phyloP scores from a whole-genome alignment of 1,140 invertebrate genomes.

The Oryctes rhinoceros region DNA sequence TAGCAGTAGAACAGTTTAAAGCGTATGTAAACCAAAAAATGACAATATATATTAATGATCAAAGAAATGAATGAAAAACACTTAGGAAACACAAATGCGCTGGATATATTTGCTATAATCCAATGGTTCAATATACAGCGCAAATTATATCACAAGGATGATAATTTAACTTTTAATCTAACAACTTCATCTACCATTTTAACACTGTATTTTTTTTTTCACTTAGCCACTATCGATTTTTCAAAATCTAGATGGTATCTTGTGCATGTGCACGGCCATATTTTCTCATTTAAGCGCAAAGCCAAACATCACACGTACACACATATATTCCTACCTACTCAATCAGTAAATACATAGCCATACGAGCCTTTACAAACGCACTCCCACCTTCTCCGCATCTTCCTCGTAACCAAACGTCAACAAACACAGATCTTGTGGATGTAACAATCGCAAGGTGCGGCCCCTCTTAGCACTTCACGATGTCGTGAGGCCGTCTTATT shows the following conservation, averaged over 20 bases:
- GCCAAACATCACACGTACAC: conserved; percentile 1
- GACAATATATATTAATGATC: too few relatives aligned
- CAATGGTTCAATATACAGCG: too few relatives aligned
- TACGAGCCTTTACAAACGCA: neutral
- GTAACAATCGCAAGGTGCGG: conserved; percentile 35
- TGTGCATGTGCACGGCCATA: neutral
- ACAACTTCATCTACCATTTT: too few relatives aligned
- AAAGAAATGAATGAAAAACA: too few relatives aligned
- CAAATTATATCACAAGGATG: too few relatives aligned
- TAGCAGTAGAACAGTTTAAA: too few relatives aligned
- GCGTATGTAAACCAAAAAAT: too few relatives aligned
- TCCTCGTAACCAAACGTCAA: conserved; percentile 18
- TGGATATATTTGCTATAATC: too few relatives aligned
- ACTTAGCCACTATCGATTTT: too few relatives aligned
- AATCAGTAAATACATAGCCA: neutral
- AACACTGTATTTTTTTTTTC: too few relatives aligned
- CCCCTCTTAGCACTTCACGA: conserved; percentile 25
- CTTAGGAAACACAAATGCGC: too few relatives aligned
- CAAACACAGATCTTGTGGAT: conserved; percentile 26
- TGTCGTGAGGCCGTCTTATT: conserved; percentile 14
- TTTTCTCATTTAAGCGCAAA: conserved; percentile 26
- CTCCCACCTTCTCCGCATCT: conserved; percentile 22
- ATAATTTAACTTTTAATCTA: too few relatives aligned
- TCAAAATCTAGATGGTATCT: neutral
- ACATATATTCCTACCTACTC: neutral